Evolutionary conservation across 64 coral and sea anemone species (phyloP).

Genomic region (Dendronephthya gigantea): DNA sequence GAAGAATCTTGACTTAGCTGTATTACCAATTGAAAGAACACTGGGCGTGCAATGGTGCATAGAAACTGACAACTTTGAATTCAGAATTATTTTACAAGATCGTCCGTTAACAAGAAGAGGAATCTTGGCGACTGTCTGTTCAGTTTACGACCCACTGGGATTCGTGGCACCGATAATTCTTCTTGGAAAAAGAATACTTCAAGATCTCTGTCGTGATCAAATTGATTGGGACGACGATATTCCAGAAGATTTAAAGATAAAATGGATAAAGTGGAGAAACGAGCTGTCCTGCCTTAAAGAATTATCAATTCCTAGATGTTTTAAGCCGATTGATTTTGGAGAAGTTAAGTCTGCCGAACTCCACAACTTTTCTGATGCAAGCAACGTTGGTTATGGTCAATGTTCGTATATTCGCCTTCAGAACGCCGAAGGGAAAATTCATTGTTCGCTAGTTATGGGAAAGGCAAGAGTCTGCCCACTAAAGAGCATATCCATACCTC

Average conservation of each 20-base stretch:
- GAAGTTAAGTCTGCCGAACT: neutral
- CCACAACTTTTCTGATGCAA: constrained; percentile 28
- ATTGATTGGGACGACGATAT: constrained; percentile 14
- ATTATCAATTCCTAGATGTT: neutral
- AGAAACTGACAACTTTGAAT: constrained; percentile 15
- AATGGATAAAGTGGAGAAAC: constrained; percentile 6
- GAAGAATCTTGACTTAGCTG: constrained; percentile 8
- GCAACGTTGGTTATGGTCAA: constrained; percentile 13
- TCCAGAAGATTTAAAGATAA: constrained; percentile 12
- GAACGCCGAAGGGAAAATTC: neutral
- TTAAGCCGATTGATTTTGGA: constrained; percentile 12
- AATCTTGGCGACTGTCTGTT: neutral
- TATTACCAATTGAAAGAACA: neutral
- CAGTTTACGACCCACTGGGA: constrained; percentile 25
- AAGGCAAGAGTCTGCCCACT: neutral
- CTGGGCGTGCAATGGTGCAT: constrained; percentile 18
- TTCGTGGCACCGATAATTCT: constrained; percentile 11
- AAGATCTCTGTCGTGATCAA: constrained; percentile 3
- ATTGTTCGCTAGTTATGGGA: constrained; percentile 22
- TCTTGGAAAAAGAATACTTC: constrained; percentile 9
- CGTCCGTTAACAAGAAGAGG: constrained; percentile 8
- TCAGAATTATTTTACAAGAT: constrained; percentile 3
- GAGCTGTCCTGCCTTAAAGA: neutral
- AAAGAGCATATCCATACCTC: constrained; percentile 4
- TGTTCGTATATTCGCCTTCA: constrained; percentile 2